Conservation (phyloP, 2,888 invertebrate species). For the Philopedon plagiatum region DNA sequence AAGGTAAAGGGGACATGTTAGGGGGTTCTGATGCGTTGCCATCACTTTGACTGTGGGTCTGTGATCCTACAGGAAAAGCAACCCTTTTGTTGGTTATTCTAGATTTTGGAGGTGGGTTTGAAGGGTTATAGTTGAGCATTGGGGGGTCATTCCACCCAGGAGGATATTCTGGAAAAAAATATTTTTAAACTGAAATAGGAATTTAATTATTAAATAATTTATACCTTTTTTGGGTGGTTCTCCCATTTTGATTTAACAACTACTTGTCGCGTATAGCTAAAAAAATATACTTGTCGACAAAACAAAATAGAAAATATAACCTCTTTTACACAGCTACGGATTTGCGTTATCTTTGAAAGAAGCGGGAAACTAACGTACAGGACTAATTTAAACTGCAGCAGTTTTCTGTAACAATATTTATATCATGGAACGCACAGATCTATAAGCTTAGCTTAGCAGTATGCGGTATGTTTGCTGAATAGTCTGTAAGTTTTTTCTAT, state of each 20-base stretch:
- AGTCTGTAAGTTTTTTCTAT: too few species aligned
- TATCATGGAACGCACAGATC: too few species aligned
- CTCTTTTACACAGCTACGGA: too few species aligned
- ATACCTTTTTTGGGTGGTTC: conserved; percentile 32
- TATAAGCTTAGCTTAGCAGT: too few species aligned
- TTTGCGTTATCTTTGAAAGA: too few species aligned
- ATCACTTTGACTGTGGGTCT: background rate
- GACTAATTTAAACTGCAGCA: too few species aligned
- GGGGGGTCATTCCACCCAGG: conserved; percentile 64
- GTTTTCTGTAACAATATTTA: too few species aligned
- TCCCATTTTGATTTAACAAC: conserved; percentile 6
- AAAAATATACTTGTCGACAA: background rate
- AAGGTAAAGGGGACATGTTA: background rate
- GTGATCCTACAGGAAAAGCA: conserved; percentile 57
- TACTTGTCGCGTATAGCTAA: background rate
- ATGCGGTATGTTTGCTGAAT: too few species aligned
- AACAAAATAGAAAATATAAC: background rate
- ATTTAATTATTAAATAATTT: background rate
- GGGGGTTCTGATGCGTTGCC: background rate
- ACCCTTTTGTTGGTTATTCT: conserved; percentile 61
- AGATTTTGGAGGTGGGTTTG: conserved; percentile 62
- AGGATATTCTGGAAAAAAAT: conserved; percentile 34
- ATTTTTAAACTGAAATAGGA: too few species aligned
- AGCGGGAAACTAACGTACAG: too few species aligned
- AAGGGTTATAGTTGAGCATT: conserved; percentile 58